A percentile compares a stretch with the other conserved stretches of the same genome.
These are phyloP conservation scores for Anomalospiza imberbis DNA, from an alignment of 2,797 vertebrate species.

Conservation along the genomic window DNA sequence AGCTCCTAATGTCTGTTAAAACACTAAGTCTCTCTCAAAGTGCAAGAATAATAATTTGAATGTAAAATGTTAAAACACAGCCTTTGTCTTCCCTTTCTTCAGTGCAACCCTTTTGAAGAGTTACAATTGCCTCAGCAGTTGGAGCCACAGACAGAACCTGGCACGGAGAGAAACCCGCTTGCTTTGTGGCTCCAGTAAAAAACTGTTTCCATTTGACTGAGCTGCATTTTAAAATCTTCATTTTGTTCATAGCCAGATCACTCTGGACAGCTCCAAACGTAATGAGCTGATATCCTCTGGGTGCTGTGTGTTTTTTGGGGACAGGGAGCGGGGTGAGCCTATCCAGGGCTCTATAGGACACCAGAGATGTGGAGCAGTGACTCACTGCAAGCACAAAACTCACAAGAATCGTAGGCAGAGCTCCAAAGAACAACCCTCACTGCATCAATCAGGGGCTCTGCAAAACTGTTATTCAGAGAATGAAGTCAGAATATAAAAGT, in stretches of 20 bases:
- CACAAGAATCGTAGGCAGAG: not conserved
- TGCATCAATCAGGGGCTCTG: not conserved
- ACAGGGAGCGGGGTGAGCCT: not conserved
- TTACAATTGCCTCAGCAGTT: not conserved
- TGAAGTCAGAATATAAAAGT: not conserved
- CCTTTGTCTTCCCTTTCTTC: not conserved
- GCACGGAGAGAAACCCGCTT: not conserved
- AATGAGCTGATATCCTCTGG: not conserved
- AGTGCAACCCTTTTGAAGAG: not conserved
- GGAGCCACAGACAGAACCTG: not conserved
- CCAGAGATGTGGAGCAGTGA: not conserved
- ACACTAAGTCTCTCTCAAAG: slow-evolving; percentile 14
- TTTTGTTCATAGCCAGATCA: not conserved
- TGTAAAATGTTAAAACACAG: slow-evolving; percentile 10
- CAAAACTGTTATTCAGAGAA: not conserved
- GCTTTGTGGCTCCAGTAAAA: not conserved
- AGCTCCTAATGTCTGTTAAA: slow-evolving; percentile 19
- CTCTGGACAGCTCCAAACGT: not conserved
- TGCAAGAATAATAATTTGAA: slow-evolving; percentile 13
- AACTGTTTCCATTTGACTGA: not conserved
- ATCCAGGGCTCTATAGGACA: not conserved
- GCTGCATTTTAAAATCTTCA: not conserved
- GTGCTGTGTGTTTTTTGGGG: not conserved
- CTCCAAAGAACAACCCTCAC: not conserved
- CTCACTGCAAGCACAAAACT: not conserved